Conservation (phyloP, 1,140 invertebrate species). For the Papilio xuthus region DNA sequence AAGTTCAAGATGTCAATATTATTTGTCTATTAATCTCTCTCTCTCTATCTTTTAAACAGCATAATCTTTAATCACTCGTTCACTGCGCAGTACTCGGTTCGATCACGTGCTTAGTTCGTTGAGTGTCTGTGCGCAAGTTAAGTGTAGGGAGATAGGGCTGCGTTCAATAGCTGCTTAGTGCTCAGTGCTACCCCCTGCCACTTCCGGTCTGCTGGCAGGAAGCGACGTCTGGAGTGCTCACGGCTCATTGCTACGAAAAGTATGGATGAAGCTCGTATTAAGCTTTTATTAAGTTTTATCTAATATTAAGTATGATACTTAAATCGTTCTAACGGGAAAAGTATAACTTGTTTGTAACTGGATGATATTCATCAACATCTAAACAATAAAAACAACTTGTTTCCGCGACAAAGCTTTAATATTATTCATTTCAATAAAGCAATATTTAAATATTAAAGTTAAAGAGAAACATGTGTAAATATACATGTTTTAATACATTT, state of each 20-base stretch:
- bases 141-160: not conserved
- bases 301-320: not conserved
- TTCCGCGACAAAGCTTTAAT: too few species aligned
- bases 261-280: not conserved
- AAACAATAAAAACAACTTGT: too few species aligned
- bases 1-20: too few species aligned
- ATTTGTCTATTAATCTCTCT: too few species aligned
- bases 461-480: not conserved
- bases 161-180: constrained; percentile 12
- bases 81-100: not conserved
- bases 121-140: not conserved
- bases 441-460: too few species aligned
- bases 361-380: too few species aligned
- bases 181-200: not conserved
- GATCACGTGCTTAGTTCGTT: not conserved
- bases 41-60: too few species aligned
- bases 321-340: too few species aligned
- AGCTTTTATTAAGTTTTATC: not conserved
- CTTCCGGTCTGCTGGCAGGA: constrained; percentile 2
- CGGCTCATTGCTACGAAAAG: not conserved
- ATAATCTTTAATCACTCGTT: not conserved
- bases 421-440: too few species aligned
- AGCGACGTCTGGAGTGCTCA: not conserved
- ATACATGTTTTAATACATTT: too few species aligned
- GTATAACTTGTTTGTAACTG: too few species aligned